phyloP scores from a whole-genome alignment of 2,113 vertebrate genomes.

The Ctenodactylus gundi region DNA sequence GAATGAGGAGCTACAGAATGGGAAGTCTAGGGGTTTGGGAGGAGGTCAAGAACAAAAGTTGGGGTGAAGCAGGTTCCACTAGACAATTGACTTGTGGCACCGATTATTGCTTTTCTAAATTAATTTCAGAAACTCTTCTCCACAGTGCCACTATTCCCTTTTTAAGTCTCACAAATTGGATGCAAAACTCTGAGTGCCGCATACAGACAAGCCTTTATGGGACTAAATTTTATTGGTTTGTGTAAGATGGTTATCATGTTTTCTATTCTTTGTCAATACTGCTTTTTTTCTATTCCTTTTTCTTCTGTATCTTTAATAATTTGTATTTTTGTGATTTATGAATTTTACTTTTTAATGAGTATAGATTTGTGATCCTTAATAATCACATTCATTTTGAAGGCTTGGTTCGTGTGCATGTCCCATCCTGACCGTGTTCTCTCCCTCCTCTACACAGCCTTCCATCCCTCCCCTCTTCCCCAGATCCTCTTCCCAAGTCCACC shows the following conservation, averaged over 20 bases:
- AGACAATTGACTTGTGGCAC: not conserved
- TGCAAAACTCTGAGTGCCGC: not conserved
- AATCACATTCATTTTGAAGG: too few relatives aligned
- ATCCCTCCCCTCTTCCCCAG: too few relatives aligned
- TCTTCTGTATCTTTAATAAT: not conserved
- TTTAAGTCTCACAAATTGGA: not conserved
- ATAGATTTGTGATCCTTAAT: too few relatives aligned
- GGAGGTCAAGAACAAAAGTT: not conserved
- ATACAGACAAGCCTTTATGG: not conserved
- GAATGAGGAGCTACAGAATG: not conserved
- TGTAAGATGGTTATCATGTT: slow-evolving; percentile 3
- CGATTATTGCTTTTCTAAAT: not conserved
- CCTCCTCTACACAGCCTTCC: too few relatives aligned
- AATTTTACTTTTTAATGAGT: too few relatives aligned
- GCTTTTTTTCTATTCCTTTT: not conserved
- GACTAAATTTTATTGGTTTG: slow-evolving; percentile 2
- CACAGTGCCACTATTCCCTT: not conserved
- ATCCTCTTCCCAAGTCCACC: too few relatives aligned
- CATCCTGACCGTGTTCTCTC: too few relatives aligned
- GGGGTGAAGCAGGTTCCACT: not conserved
- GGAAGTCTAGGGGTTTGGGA: not conserved
- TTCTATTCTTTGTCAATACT: not conserved
- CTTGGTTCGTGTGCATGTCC: too few relatives aligned
- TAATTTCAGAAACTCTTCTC: not conserved
- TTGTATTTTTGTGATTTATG: too few relatives aligned